Evolutionary conservation across 2,797 vertebrate species (phyloP), one percentile per base, ranked within the genome.

Genomic region (Alouatta caraya): DNA sequence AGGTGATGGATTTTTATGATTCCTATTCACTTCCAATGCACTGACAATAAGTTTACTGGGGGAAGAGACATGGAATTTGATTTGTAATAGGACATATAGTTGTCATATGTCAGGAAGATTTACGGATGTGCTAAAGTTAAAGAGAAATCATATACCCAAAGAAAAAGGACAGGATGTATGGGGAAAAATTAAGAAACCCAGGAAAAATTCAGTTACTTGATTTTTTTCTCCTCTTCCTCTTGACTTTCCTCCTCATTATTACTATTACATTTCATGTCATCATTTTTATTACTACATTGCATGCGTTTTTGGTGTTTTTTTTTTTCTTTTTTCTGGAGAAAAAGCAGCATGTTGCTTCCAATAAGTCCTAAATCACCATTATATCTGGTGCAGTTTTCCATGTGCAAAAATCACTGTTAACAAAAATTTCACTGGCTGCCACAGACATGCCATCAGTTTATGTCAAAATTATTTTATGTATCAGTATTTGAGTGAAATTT

Each of bases 41-140:
- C 5, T 96, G 64, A 81, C 42, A 85, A 28, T 93, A 70, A 72
- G 78, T 93, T 97, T 96, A 90, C 30, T 57, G 26, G n/a, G n/a
- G 30, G 28, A 88, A 90, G 28, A 94, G 17, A 44, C 78, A n/a
- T 1, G 22, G 82, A 64, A 73, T 90, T 96, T 93, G 80, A 70
- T n/a, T 59, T 92, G 50, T 72, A 73, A 39, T 2, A 28, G 48
- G 57, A 48, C 17, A 28, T 24, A 67, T 83, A 59, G 26, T 83
- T 93, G 13, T 91, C 28, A 33, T 80, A 44, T n/a, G 2, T 33
- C n/a, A 95, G 83, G 37, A 10, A 92, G 30, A 42, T 94, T 94
- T 79, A 90, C 76, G 13, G 26, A 85, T 83, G 9, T 84, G 52
- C 8, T 88, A 39, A 94, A 78, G 22, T 79, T 46, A 76, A 94